Evolutionary conservation across 1,140 invertebrate species (phyloP).

Genomic region (Trichonephila clavipes): DNA sequence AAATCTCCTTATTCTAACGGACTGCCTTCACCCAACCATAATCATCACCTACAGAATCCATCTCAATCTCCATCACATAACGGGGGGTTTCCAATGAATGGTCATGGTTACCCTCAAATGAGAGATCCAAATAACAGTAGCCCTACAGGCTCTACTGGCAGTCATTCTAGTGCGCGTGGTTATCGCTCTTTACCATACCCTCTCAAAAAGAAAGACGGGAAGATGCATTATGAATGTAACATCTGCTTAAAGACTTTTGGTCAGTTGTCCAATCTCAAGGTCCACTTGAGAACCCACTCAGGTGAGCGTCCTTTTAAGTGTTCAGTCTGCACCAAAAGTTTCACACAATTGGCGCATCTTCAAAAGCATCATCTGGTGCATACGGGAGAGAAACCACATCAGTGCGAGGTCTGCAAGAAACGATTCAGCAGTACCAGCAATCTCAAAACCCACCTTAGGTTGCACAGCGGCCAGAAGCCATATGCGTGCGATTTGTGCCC

Average conservation of each 20-base stretch:
- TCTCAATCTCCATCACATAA: slow-evolving; percentile 55
- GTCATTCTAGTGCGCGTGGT: slow-evolving; percentile 85
- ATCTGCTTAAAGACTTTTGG: slow-evolving; percentile 99
- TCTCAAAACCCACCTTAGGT: slow-evolving; percentile 97
- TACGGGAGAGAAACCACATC: slow-evolving; percentile 98
- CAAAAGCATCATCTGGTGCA: slow-evolving; percentile 99
- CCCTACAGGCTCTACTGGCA: slow-evolving; percentile 45
- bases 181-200: slow-evolving; percentile 96
- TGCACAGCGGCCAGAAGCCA: slow-evolving; percentile 92
- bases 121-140: slow-evolving; percentile 13
- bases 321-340: slow-evolving; percentile 94
- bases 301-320: slow-evolving; percentile 99
- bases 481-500: slow-evolving; percentile 97
- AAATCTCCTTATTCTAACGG: slow-evolving; percentile 49
- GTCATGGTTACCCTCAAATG: slow-evolving; percentile 24
- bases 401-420: slow-evolving; percentile 98
- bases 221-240: slow-evolving; percentile 99
- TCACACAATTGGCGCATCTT: slow-evolving; percentile 97
- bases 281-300: slow-evolving; percentile 98
- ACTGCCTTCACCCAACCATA: slow-evolving; percentile 51
- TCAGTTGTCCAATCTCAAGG: slow-evolving; percentile 98
- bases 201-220: slow-evolving; percentile 97
- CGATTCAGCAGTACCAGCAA: slow-evolving; percentile 98
- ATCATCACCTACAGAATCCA: slow-evolving; percentile 54
- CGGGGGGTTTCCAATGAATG: neutral